Base-by-base conservation (phyloP, 2,888 invertebrate genomes). In the Perizoma flavofasciatum region DNA sequence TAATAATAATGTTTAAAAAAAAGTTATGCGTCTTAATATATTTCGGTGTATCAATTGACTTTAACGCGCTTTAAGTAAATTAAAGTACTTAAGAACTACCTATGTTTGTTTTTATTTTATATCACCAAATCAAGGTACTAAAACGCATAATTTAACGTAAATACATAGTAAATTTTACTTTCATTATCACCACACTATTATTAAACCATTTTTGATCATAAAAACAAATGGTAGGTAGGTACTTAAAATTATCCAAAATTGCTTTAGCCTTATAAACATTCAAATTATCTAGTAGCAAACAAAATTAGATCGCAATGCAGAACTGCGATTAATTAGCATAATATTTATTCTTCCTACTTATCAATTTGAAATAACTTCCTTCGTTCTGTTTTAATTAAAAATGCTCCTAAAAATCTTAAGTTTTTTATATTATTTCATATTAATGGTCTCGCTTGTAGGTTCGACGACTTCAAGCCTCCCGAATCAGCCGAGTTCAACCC, bases 331-430 rank as follows among this genome's bases (percentile, higher is more conserved):
- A 59, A 64, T 68, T 67, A 63, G 46, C 61, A 65, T 66, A 63
- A 49, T 62, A 67, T 60, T 67, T 54, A 50, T 48, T 61, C 63
- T 66, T 66, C 60, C 59, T 59, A 59, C 60, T 64, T 51, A 54
- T 62, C 53, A 62, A 67, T 56, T 66, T 67, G 47, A 64, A 69
- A 66, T 55, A 53, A 71, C 67, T 71, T 65, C 73, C 69, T 73
- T 68, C 62, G 64, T 61, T 61, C 55, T 10, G 44, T 51, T 34
- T 54, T 49, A 10, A 41, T 58, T 55, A 44, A 57, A 39, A 62
- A 68, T 64, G 50, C 41, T 9, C 22, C 3, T 22, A 22, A 22
- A 22, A 22, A 2, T 22, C 22, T 22, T 22, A 22, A 22, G 22
- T 22, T 22, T 22, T 22, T 22, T 22, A 2, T 22, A 22, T 22